Conservation (phyloP, 2,113 vertebrate species). For the Gopherus evgoodei region DNA sequence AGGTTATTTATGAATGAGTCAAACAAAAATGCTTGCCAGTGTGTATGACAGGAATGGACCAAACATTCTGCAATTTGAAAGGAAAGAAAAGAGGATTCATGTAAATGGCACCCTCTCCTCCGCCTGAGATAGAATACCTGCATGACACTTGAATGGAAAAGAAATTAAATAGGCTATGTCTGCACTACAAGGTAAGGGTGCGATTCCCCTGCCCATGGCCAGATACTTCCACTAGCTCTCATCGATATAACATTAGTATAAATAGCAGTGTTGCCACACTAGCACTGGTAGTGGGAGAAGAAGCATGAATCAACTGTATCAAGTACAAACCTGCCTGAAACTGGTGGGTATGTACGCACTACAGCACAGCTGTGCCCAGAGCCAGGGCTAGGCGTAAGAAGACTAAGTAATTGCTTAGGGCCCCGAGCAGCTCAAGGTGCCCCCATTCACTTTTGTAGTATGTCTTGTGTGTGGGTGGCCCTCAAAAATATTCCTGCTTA, state of each 20-base stretch:
- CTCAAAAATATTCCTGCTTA: neutral
- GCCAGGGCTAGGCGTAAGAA: neutral
- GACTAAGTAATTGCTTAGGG: neutral
- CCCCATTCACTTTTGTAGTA: neutral
- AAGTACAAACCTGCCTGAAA: neutral
- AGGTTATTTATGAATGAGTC: neutral
- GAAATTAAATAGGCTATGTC: neutral
- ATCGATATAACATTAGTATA: neutral
- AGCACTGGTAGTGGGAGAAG: too few relatives aligned
- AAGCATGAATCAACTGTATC: neutral
- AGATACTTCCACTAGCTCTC: neutral
- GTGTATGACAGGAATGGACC: neutral
- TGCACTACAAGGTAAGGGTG: neutral
- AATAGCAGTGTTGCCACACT: too few relatives aligned
- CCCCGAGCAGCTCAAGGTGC: neutral
- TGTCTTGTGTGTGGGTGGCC: neutral
- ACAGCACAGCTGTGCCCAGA: neutral
- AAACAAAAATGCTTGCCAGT: neutral
- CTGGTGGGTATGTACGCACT: neutral
- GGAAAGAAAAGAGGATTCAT: neutral
- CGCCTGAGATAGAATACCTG: neutral
- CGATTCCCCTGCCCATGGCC: fast-evolving
- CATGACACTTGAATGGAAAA: neutral
- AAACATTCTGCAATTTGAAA: fast-evolving
- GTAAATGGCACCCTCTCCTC: neutral